Evolutionary conservation across 2,888 invertebrate genomes (phyloP).

Genomic region (Carcina quercana): DNA sequence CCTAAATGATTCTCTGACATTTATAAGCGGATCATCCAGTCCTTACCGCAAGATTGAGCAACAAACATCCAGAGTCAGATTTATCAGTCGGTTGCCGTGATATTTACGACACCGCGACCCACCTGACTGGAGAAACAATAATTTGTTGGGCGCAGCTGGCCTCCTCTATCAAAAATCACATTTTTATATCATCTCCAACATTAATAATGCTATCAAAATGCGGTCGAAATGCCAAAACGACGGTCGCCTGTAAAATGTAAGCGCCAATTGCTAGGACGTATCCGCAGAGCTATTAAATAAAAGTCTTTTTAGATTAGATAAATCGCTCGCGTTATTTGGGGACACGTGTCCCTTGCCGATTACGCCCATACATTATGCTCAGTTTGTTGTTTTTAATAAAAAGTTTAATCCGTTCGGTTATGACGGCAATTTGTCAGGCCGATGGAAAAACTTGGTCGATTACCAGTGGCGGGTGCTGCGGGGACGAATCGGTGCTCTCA

Average conservation of each 20-base stretch:
- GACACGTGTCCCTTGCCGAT: constrained; percentile 72
- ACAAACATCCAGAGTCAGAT: too few species aligned
- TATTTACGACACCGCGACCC: constrained; percentile 26
- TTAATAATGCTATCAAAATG: constrained; percentile 64
- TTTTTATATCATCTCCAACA: constrained; percentile 58
- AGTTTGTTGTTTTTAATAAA: constrained; percentile 75
- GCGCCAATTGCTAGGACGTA: constrained; percentile 63
- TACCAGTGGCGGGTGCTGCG: constrained; percentile 51
- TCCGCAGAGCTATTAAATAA: constrained; percentile 69
- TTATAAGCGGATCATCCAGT: too few species aligned
- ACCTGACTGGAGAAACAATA: constrained; percentile 52
- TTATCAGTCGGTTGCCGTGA: constrained; percentile 23
- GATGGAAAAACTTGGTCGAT: constrained; percentile 71
- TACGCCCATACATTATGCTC: constrained; percentile 71
- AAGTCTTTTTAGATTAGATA: constrained; percentile 73
- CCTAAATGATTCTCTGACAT: too few species aligned
- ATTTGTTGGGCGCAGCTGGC: constrained; percentile 51
- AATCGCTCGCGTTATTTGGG: constrained; percentile 68
- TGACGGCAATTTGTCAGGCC: constrained; percentile 70
- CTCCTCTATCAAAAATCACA: constrained; percentile 53
- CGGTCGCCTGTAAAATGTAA: constrained; percentile 60
- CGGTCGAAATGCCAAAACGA: constrained; percentile 55
- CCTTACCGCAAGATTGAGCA: too few species aligned
- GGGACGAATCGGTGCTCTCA: constrained; percentile 9
- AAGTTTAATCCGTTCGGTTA: constrained; percentile 74